Conservation (phyloP, 2,113 vertebrate species). For the Paracanthobrama guichenoti region DNA sequence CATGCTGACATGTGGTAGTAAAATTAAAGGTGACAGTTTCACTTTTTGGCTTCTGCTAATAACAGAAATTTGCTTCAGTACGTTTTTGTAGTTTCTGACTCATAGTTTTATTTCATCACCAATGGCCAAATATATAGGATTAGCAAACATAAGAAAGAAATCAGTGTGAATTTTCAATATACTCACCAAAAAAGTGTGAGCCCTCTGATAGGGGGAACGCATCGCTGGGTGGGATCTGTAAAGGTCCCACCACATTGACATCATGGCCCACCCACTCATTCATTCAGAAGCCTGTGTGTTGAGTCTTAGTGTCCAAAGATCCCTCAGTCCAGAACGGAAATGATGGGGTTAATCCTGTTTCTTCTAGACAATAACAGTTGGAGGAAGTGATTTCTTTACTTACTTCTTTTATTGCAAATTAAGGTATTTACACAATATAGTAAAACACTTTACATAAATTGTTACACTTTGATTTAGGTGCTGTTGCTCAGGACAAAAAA, state of each 20-base stretch:
- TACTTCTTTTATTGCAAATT: constrained; percentile 20
- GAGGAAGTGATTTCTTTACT: constrained; percentile 5
- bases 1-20: neutral
- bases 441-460: neutral
- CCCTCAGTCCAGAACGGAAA: neutral
- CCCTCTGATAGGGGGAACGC: constrained; percentile 86
- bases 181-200: constrained; percentile 89
- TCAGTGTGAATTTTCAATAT: neutral
- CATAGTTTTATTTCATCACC: neutral
- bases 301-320: constrained; percentile 28
- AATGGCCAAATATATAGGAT: neutral
- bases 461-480: constrained; percentile 11
- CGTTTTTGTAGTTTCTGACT: neutral
- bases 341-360: constrained; percentile 23
- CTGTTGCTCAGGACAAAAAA: neutral
- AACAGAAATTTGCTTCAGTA: no score
- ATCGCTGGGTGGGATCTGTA: constrained; percentile 82
- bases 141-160: neutral
- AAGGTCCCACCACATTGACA: constrained; percentile 86
- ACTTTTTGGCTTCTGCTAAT: neutral
- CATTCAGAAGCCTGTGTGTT: constrained; percentile 69
- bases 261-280: constrained; percentile 84
- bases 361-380: constrained; percentile 14
- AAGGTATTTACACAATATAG: neutral
- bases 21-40: neutral